Evolutionary conservation across 2,888 invertebrate genomes (phyloP).

Genomic region (Agrochola lota): DNA sequence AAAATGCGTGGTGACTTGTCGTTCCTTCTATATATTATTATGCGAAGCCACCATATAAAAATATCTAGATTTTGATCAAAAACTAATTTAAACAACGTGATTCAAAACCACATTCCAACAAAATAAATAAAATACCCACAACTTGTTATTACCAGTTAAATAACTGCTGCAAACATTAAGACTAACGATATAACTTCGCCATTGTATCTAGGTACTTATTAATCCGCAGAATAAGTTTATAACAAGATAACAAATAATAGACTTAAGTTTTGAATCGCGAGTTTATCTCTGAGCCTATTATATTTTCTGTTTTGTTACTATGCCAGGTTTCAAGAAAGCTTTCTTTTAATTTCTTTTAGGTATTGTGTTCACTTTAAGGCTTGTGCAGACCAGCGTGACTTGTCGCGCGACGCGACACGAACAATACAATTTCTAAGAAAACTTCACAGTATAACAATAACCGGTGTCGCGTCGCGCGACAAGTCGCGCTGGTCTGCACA

Average conservation of each 20-base stretch:
- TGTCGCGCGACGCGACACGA: too few relatives aligned
- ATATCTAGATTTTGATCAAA: background rate
- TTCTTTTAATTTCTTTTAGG: background rate
- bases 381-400: too few relatives aligned
- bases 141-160: slow-evolving; percentile 33
- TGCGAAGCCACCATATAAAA: background rate
- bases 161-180: slow-evolving; percentile 32
- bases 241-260: slow-evolving; percentile 46
- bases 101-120: slow-evolving; percentile 3
- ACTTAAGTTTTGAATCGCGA: slow-evolving; percentile 25
- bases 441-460: too few relatives aligned
- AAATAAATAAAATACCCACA: slow-evolving; percentile 34
- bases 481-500: too few relatives aligned
- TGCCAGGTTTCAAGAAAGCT: background rate
- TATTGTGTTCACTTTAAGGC: background rate
- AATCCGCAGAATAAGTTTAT: slow-evolving; percentile 46
- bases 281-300: slow-evolving; percentile 23
- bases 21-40: too few relatives aligned
- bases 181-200: slow-evolving; percentile 43
- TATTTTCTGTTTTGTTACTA: slow-evolving; percentile 21
- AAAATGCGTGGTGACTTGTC: too few relatives aligned
- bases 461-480: too few relatives aligned
- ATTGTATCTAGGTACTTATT: slow-evolving; percentile 40
- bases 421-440: too few relatives aligned
- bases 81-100: slow-evolving; percentile 28